A percentile compares a stretch with the other conserved stretches of the same genome.
Evolutionary conservation across 2,888 invertebrate species (phyloP).

Genomic region (Drosophila kokeensis): DNA sequence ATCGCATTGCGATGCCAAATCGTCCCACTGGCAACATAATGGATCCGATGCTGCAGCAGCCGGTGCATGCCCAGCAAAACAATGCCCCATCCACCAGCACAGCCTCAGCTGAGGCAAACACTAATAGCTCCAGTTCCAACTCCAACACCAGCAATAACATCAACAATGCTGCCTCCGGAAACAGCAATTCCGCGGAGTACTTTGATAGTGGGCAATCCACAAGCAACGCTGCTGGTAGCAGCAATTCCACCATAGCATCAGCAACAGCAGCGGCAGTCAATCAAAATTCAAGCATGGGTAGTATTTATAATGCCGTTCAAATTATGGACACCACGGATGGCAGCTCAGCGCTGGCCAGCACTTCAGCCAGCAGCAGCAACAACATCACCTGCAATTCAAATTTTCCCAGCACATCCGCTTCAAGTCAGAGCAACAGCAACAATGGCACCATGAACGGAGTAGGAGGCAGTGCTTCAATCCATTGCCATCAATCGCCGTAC

Average conservation of each 20-base stretch:
- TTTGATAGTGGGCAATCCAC: conserved; percentile 70
- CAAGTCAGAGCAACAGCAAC: conserved; percentile 40
- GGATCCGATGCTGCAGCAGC: conserved; percentile 90
- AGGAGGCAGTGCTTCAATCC: conserved; percentile 43
- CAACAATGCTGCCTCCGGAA: conserved; percentile 40
- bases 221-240: conserved; percentile 41
- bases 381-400: conserved; percentile 47
- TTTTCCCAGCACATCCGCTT: conserved; percentile 47
- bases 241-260: conserved; percentile 25
- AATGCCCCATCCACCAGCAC: conserved; percentile 44
- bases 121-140: conserved; percentile 13
- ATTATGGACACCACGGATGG: conserved; percentile 74
- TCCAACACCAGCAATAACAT: conserved; percentile 5
- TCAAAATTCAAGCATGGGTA: conserved; percentile 47
- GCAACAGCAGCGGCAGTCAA: conserved; percentile 31
- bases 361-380: conserved; percentile 32
- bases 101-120: conserved; percentile 17
- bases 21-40: conserved; percentile 84
- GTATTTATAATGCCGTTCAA: conserved; percentile 59
- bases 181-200: conserved; percentile 59
- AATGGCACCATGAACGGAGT: conserved; percentile 6
- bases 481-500: conserved; percentile 94
- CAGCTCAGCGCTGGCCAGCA: conserved; percentile 45
- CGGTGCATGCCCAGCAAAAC: conserved; percentile 84
- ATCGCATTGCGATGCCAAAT: conserved; percentile 88